Evolutionary conservation across 2,113 vertebrate genomes (phyloP).

Genomic region (Ceyx cyanopectus): DNA sequence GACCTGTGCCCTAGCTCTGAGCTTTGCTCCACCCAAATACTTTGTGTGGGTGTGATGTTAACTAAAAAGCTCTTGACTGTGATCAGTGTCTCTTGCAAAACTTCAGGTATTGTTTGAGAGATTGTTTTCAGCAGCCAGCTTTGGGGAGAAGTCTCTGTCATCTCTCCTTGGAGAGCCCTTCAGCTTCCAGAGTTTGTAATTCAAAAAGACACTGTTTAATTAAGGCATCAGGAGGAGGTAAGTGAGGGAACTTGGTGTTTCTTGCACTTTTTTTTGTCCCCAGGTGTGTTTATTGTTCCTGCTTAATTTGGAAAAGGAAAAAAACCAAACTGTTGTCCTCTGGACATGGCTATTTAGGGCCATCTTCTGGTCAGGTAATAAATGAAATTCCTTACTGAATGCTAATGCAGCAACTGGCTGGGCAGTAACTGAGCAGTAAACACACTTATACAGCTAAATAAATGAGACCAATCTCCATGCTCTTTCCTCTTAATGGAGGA

Average conservation of each 20-base stretch:
- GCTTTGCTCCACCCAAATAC: background rate
- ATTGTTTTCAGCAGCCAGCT: background rate
- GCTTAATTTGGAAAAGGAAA: background rate
- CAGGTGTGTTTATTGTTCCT: background rate
- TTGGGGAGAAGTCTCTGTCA: background rate
- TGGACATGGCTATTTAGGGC: background rate
- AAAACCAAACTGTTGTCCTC: background rate
- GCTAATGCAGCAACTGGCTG: background rate
- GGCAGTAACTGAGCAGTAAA: background rate
- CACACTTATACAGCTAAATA: background rate
- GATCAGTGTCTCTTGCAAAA: background rate
- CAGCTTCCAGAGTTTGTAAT: background rate
- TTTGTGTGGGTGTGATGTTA: background rate
- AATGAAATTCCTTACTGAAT: background rate
- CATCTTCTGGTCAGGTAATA: conserved; percentile 45
- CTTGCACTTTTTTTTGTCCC: background rate
- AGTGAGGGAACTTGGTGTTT: background rate
- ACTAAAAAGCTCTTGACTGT: background rate
- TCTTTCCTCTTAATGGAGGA: background rate
- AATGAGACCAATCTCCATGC: background rate
- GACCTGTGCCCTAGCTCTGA: background rate
- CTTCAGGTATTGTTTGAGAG: background rate
- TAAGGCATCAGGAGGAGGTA: background rate
- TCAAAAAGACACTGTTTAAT: conserved; percentile 1
- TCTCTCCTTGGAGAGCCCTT: background rate